Conservation (phyloP, 2,888 invertebrate genomes). For the Itoplectis maculator region DNA sequence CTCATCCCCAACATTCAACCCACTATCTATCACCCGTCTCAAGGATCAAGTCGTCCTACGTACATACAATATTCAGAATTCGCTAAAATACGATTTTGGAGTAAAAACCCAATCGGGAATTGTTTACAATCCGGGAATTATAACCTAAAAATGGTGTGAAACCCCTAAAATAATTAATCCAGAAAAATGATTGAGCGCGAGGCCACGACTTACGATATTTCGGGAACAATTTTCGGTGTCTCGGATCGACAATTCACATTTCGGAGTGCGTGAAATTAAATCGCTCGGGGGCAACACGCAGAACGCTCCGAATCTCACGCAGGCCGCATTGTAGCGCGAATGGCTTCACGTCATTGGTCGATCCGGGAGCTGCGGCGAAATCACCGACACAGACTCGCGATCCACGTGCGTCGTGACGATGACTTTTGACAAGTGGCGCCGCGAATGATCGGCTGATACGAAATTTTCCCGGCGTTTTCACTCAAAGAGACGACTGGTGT, state of each 20-base stretch:
- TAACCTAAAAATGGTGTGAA: not conserved
- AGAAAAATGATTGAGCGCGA: not conserved
- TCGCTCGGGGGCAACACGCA: not conserved
- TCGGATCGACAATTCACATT: not conserved
- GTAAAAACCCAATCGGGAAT: not conserved
- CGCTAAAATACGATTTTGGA: not conserved
- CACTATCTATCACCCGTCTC: not conserved
- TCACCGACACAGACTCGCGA: not conserved
- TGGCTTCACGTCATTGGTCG: not conserved
- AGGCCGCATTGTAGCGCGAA: not conserved
- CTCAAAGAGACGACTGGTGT: not conserved
- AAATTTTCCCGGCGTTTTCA: conserved; percentile 14
- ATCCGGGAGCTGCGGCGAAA: not conserved
- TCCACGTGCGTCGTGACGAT: conserved; percentile 8
- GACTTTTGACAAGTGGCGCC: conserved; percentile 8
- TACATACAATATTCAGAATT: not conserved
- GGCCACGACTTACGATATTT: not conserved
- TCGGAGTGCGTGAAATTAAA: not conserved
- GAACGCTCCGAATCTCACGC: not conserved
- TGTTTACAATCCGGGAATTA: conserved; percentile 1
- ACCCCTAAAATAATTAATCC: not conserved
- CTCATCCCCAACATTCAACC: not conserved
- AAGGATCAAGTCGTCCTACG: not conserved
- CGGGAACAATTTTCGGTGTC: not conserved
- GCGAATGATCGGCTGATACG: not conserved